Base-by-base conservation (phyloP, 2,797 vertebrate species). In the Sphenodon punctatus region DNA sequence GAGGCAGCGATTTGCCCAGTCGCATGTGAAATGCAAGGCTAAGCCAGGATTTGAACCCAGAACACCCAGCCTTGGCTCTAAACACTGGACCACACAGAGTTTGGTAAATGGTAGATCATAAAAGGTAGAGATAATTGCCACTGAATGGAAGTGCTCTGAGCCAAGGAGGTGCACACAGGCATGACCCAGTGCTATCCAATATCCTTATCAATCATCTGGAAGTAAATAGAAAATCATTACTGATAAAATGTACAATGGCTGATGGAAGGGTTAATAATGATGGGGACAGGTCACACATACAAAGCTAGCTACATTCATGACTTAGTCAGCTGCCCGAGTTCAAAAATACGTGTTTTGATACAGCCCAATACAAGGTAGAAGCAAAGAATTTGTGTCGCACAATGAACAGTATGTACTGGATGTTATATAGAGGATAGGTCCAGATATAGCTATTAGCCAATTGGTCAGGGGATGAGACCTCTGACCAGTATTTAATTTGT, bases 131-230 rank as follows among this genome's bases (percentile, higher is more conserved):
- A 34, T 75, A 90, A 69, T 85, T 59, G 36, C 56, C 19, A 25
- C 71, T n/a, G 30, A 67, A 61, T 59, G 61, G 2, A 3, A n/a
- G 25, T 23, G 23, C 80, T 86, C n/a, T n/a, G n/a, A n/a, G n/a
- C 77, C 61, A 67, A 51, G 49, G 16, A 17, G 23, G 65, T 53
- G 38, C 72, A 64, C 58, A 80, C 61, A 30, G 48, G 30, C 20
- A 60, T 66, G 56, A 20, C 38, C 80, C 65, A 23, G 3, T 2
- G 20, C 10, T 78, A 41, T 65, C 86, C 77, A 56, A 67, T 73
- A 72, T 25, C 51, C 63, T 77, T 88, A 32, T 38, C 64, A 70
- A 59, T 61, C 64, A 51, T 79, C 80, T 86, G 65, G 73, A 91
- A 84, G 76, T 71, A 12, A 64, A 68, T 63, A 68, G 46, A 42